Conservation (phyloP, 2,888 invertebrate genomes). For the Ophion costatus region DNA sequence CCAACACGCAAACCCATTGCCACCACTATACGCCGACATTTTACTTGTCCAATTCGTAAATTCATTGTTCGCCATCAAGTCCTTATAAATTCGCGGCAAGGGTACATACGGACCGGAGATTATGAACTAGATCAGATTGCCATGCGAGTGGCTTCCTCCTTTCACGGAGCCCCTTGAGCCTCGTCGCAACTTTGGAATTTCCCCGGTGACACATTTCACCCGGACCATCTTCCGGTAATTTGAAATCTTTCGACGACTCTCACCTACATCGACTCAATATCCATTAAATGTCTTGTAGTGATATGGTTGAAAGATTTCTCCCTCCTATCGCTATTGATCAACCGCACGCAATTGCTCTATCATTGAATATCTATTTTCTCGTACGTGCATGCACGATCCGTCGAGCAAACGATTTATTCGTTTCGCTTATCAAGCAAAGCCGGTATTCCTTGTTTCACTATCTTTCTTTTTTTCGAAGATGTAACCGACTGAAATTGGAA, state of each 20-base stretch:
- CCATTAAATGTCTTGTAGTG: background rate
- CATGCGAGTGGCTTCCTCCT: background rate
- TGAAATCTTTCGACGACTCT: background rate
- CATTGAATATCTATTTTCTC: background rate
- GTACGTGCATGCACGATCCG: background rate
- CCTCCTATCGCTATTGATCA: background rate
- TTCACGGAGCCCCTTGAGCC: background rate
- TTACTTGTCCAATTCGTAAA: background rate
- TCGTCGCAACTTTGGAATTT: background rate
- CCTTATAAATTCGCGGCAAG: background rate
- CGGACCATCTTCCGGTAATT: background rate
- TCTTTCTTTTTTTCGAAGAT: background rate
- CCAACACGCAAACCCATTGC: background rate
- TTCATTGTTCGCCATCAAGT: background rate
- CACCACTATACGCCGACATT: background rate
- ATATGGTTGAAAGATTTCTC: background rate
- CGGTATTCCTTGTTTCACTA: background rate
- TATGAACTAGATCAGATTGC: background rate
- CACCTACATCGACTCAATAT: slow-evolving; percentile 10
- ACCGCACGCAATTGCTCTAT: slow-evolving; percentile 15
- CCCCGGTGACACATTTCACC: background rate
- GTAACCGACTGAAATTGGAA: background rate
- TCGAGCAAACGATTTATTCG: background rate
- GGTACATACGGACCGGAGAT: background rate
- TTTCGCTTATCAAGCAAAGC: slow-evolving; percentile 14